A percentile compares a stretch with the other conserved stretches of the same genome.
These are phyloP conservation scores for Homarus gammarus DNA, from an alignment of 2,888 invertebrate genomes.

Conservation along the genomic window DNA sequence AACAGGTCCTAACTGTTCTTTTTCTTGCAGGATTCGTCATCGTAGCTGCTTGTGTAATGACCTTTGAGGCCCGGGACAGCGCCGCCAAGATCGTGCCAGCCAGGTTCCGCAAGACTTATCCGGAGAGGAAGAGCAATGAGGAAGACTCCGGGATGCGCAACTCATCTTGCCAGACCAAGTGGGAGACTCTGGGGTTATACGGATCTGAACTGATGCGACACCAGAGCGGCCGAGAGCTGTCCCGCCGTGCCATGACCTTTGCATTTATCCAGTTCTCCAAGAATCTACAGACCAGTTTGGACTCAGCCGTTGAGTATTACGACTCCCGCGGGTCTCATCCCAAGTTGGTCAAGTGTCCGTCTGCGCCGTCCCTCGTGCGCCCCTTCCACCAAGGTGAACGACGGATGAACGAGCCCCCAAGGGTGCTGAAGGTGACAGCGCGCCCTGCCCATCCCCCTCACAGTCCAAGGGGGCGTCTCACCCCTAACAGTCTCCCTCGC, in stretches of 20 bases:
- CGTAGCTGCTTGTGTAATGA: conserved; percentile 98
- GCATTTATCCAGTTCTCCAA: conserved; percentile 82
- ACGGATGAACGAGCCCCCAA: conserved; percentile 67
- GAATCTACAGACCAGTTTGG: conserved; percentile 78
- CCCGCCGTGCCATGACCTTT: conserved; percentile 80
- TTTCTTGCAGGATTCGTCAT: conserved; percentile 89
- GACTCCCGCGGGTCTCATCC: conserved; percentile 51
- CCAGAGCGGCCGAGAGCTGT: conserved; percentile 78
- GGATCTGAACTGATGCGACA: conserved; percentile 37
- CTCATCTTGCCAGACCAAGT: conserved; percentile 72
- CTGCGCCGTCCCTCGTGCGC: conserved; percentile 82
- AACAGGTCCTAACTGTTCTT: not conserved
- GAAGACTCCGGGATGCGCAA: conserved; percentile 68
- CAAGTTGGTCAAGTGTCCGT: conserved; percentile 81
- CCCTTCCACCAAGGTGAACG: conserved; percentile 72
- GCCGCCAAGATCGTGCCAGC: conserved; percentile 95
- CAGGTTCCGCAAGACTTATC: conserved; percentile 72
- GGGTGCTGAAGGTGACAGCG: conserved; percentile 78
- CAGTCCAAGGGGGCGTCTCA: conserved; percentile 81
- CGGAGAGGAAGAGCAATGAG: conserved; percentile 53
- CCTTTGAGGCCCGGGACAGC: conserved; percentile 97
- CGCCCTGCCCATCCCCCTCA: conserved; percentile 82
- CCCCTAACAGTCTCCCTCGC: conserved; percentile 85
- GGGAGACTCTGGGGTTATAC: conserved; percentile 69
- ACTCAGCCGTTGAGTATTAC: conserved; percentile 75